Conservation (phyloP, 2,797 vertebrate genomes). For the Lepilemur ruficaudatus region DNA sequence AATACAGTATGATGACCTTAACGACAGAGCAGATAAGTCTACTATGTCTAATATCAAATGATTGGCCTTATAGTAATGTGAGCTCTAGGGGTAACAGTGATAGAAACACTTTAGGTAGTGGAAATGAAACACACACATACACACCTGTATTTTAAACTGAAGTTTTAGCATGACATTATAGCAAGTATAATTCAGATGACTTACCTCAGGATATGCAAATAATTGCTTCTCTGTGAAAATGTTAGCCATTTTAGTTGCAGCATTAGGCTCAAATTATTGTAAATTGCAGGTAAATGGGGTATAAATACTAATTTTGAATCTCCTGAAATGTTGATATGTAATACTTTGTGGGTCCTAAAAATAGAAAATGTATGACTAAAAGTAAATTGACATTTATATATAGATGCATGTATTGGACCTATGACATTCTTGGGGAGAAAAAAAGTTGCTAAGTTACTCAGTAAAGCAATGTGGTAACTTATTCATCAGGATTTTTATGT, state of each 20-base stretch:
- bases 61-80: not conserved
- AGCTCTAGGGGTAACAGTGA: not conserved
- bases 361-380: constrained; percentile 21
- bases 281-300: constrained; percentile 36
- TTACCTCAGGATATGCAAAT: not conserved
- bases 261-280: constrained; percentile 2
- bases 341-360: constrained; percentile 39
- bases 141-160: not conserved
- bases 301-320: constrained; percentile 27
- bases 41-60: not conserved
- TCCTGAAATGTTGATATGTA: not conserved
- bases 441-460: not conserved
- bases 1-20: not conserved
- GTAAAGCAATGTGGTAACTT: constrained; percentile 26
- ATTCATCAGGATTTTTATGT: not conserved
- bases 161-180: not conserved
- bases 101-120: not conserved
- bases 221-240: not conserved
- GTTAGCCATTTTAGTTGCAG: not conserved
- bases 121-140: not conserved
- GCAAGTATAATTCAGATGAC: not conserved
- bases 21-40: not conserved
- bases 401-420: no score
- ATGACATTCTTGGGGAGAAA: not conserved
- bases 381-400: not conserved